Conservation (phyloP, 2,888 invertebrate genomes). For the Hyppa rectilinea region DNA sequence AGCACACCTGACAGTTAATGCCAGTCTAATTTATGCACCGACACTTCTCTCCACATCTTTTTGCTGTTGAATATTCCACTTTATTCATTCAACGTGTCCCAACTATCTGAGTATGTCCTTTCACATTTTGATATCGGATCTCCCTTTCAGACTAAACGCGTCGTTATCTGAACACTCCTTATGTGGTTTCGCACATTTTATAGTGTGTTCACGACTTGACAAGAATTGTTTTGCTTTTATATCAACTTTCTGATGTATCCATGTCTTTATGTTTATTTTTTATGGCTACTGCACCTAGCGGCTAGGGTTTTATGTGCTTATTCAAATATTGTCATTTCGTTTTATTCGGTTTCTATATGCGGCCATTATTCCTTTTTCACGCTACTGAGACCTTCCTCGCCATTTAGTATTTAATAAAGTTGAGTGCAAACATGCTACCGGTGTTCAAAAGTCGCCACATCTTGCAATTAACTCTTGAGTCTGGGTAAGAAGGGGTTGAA, state of each 20-base stretch:
- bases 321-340: neutral
- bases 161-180: conserved; percentile 45
- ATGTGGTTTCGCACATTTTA: conserved; percentile 46
- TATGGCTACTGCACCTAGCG: conserved; percentile 1
- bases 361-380: neutral
- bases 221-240: conserved; percentile 36
- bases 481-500: too few species aligned
- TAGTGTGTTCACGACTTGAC: conserved; percentile 40
- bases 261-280: conserved; percentile 36
- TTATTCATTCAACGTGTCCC: conserved; percentile 34
- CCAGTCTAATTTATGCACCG: conserved; percentile 34
- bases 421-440: too few species aligned
- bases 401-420: neutral
- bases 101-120: conserved; percentile 45
- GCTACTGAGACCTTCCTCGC: neutral
- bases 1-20: conserved; percentile 26
- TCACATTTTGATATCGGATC: conserved; percentile 36
- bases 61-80: conserved; percentile 30
- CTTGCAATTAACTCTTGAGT: too few species aligned
- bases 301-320: conserved; percentile 10
- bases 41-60: conserved; percentile 7
- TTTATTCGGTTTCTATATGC: neutral
- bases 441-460: too few species aligned
- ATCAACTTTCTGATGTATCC: conserved; percentile 39
- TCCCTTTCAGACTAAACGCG: conserved; percentile 30